A percentile compares a stretch with the other conserved stretches of the same genome.
These are phyloP conservation scores for Cryptus viduatorius DNA, from an alignment of 2,888 invertebrate genomes.

Conservation along the genomic window DNA sequence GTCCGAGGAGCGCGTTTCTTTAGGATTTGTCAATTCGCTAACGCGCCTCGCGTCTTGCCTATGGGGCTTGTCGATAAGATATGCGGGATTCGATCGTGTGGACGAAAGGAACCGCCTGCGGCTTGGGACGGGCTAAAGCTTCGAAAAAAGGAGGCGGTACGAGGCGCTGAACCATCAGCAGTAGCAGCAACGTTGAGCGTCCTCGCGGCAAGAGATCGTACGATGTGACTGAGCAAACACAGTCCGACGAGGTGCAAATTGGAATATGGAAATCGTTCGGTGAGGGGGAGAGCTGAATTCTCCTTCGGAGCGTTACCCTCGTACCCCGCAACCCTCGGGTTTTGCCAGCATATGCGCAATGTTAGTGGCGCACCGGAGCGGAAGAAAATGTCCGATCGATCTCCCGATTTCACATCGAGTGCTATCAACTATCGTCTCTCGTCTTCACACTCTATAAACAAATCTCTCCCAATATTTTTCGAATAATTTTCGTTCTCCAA, in stretches of 20 bases:
- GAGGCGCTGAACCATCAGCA: conserved; percentile 32
- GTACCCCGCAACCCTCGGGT: conserved; percentile 15
- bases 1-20: neutral
- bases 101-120: conserved; percentile 59
- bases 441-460: conserved; percentile 10
- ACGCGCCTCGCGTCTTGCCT: conserved; percentile 14
- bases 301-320: conserved; percentile 20
- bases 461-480: conserved; percentile 8
- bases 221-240: conserved; percentile 68
- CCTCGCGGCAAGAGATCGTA: conserved; percentile 53
- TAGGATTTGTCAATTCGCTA: conserved; percentile 15
- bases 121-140: conserved; percentile 46
- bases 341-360: conserved; percentile 58
- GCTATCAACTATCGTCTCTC: conserved; percentile 19
- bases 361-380: conserved; percentile 48
- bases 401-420: conserved; percentile 49
- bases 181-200: conserved; percentile 33
- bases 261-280: conserved; percentile 67
- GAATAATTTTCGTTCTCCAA: conserved; percentile 5
- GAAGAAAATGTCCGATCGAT: conserved; percentile 63
- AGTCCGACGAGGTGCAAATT: conserved; percentile 68
- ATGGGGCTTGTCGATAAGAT: conserved; percentile 45
- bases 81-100: conserved; percentile 63
- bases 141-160: conserved; percentile 46
- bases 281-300: conserved; percentile 44